Evolutionary conservation across 2,113 vertebrate genomes (phyloP), one percentile per base, ranked within the genome.

Genomic region (Leucoraja erinaceus): DNA sequence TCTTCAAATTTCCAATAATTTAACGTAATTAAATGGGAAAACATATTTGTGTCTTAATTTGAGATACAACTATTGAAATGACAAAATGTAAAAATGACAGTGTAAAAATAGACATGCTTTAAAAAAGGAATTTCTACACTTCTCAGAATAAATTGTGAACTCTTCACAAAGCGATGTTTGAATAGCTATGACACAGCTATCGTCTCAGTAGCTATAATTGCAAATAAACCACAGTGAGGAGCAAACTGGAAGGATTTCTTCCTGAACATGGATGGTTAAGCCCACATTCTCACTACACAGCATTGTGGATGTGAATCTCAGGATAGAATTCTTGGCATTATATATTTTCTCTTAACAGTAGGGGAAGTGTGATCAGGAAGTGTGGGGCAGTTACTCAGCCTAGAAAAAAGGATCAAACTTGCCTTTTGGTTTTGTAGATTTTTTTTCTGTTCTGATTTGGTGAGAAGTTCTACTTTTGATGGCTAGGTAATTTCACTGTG

Each of bases 361-460:
- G 83, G 10, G 56, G 10, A 86, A 86, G 28, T 31, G 31, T 61
- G 25, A 31, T 63, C 28, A 63, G 83, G 83, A 63, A 63, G 83
- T 63, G 33, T 59, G 79, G 47, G 47, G 22, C 47, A 28, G 79
- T 25, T 5, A 63, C 12, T n/a, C 25, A 14, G 12, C 28, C 25
- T 31, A 86, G 25, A 61, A 63, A 12, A 63, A 63, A 31, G 56
- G 83, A n/a, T 25, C 61, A 86, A 61, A 63, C 61, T 31, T 63
- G 56, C 11, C 83, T 63, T 77, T 77, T 63, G 14, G 0, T 6
- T 63, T n/a, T 63, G 28, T 63, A 2, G 28, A 28, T 86, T 31
- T 28, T 63, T 86, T 83, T 86, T 86, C 83, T 14, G 28, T 86
- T 86, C 83, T 63, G 56, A 86, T 86, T 86, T 63, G 59, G 47